Evolutionary conservation across 2,888 invertebrate genomes (phyloP).

Genomic region (Chaitophorus viminalis): DNA sequence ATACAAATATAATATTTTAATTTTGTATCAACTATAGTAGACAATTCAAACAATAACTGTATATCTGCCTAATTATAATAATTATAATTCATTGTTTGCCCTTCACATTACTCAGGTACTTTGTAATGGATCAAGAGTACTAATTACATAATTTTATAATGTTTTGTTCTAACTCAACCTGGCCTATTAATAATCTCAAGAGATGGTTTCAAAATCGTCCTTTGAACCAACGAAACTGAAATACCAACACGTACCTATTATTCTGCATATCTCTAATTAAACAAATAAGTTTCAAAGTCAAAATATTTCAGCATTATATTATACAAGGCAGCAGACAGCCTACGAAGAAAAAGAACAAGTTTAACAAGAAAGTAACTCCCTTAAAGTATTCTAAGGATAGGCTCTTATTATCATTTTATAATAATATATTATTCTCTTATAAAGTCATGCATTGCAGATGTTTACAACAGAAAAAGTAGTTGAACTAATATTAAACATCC

Average conservation of each 20-base stretch:
- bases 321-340: not conserved
- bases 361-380: not conserved
- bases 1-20: too few relatives aligned
- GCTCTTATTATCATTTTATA: not conserved
- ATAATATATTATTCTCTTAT: not conserved
- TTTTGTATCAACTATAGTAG: too few relatives aligned
- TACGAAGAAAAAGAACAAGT: not conserved
- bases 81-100: too few relatives aligned
- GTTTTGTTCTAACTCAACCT: not conserved
- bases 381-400: not conserved
- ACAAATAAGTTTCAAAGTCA: not conserved
- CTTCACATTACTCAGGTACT: too few relatives aligned
- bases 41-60: too few relatives aligned
- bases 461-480: not conserved
- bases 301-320: not conserved
- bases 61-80: too few relatives aligned
- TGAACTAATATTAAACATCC: not conserved
- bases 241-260: not conserved
- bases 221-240: not conserved
- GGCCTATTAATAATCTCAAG: not conserved
- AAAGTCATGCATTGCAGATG: not conserved
- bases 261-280: slow-evolving; percentile 8
- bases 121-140: too few relatives aligned
- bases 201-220: not conserved
- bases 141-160: slow-evolving; percentile 20